phyloP scores from a whole-genome alignment of 2,888 invertebrate species.

The Phragmatobia fuliginosa region DNA sequence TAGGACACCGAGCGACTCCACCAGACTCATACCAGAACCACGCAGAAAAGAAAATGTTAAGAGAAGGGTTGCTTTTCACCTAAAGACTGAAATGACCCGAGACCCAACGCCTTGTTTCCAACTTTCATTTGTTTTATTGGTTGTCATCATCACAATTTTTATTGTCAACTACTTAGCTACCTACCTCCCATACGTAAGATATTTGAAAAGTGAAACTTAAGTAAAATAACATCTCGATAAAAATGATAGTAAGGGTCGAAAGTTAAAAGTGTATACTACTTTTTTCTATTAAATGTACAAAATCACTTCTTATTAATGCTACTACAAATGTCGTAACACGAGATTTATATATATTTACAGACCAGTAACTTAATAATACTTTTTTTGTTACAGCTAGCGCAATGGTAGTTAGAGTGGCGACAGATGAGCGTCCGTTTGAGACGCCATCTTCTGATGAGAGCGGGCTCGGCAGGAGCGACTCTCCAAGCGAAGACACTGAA shows the following conservation, averaged over 20 bases:
- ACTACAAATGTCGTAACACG: too few species aligned
- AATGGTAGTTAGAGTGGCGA: constrained; percentile 78
- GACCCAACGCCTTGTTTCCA: not conserved
- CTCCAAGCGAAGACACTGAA: constrained; percentile 76
- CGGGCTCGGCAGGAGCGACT: constrained; percentile 75
- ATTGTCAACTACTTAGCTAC: not conserved
- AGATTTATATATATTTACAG: too few species aligned
- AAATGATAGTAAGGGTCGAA: too few species aligned
- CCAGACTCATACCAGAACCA: too few species aligned
- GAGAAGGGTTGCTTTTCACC: not conserved
- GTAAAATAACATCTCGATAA: too few species aligned
- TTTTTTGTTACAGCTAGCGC: constrained; percentile 58
- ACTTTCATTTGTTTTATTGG: not conserved
- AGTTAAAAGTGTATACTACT: too few species aligned
- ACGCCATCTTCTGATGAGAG: constrained; percentile 82
- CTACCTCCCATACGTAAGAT: too few species aligned
- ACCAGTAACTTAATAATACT: constrained; percentile 6
- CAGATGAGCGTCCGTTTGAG: constrained; percentile 80
- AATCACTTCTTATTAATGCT: too few species aligned
- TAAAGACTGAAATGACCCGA: not conserved
- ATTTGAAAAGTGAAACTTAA: too few species aligned
- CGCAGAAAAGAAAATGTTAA: not conserved
- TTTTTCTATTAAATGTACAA: too few species aligned
- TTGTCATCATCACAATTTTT: not conserved
- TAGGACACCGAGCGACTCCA: too few species aligned